phyloP scores from a whole-genome alignment of 2,113 vertebrate genomes.

The Microcebus griseorufus region DNA sequence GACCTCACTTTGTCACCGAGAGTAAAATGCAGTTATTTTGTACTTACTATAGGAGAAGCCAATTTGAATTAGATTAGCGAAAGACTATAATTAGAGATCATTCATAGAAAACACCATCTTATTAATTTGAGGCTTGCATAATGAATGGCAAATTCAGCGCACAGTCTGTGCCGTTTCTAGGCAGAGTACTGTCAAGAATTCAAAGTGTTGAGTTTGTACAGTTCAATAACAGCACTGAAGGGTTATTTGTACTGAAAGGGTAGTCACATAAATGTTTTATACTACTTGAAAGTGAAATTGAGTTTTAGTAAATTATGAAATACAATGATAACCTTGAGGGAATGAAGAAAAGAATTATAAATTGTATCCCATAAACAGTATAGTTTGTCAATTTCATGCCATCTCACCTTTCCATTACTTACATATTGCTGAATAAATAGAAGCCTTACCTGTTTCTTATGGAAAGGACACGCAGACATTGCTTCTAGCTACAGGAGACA shows the following conservation, averaged over 20 bases:
- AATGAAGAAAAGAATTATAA: conserved; percentile 32
- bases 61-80: conserved; percentile 50
- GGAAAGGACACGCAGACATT: conserved; percentile 17
- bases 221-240: neutral
- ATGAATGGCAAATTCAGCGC: neutral
- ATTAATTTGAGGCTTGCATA: conserved; percentile 49
- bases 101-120: conserved; percentile 55
- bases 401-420: neutral
- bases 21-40: conserved; percentile 36
- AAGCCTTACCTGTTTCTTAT: neutral
- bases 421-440: neutral
- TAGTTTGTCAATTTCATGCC: neutral
- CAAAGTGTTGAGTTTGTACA: neutral
- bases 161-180: neutral
- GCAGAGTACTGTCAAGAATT: neutral
- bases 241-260: neutral
- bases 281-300: conserved; percentile 19
- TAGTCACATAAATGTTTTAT: neutral
- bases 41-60: conserved; percentile 49
- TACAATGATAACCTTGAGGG: conserved; percentile 33
- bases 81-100: conserved; percentile 64
- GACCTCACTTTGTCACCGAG: neutral
- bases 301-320: conserved; percentile 46
- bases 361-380: neutral
- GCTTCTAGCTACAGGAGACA: conserved; percentile 55